Base-by-base conservation (phyloP, 2,797 vertebrate species). In the Avahi laniger region DNA sequence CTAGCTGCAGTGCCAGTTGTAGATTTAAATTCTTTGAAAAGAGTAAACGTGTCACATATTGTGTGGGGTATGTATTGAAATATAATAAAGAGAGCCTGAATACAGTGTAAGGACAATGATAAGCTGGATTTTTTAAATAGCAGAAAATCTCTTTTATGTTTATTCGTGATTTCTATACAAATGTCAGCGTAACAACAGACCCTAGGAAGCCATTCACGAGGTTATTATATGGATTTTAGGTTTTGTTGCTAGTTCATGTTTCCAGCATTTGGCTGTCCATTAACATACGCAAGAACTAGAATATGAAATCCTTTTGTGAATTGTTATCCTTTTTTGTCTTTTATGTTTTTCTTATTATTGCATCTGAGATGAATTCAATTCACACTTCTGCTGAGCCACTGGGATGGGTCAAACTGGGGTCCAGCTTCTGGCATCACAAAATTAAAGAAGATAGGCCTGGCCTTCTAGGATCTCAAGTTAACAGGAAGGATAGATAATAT, bases 281-380 rank as follows among this genome's bases (percentile, higher is more conserved):
- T 84, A 73, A 13, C 43, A 85, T 80, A 82, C 17, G 9, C 12
- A 93, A 90, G 4, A 78, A 79, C 73, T 79, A 93, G 30, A 85
- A 59, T 86, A 73, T 65, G 10, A 4, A 24, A 75, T 65, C 17
- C 0, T 78, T 86, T 70, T 20, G 5, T 93, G 33, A 95, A 72
- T n/a, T 92, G 35, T 89, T 78, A 54, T 86, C 11, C 15, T 26
- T 48, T 91, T 85, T 61, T 69, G 13, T 78, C 48, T 50, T 15
- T 61, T 13, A n/a, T 73, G 22, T 48, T 30, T 30, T 38, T 11
- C 13, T 80, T 57, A 13, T 92, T 91, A 46, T 17, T 79, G 1
- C 24, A 81, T 81, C 57, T 61, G 30, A 96, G 22, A 82, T 92
- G 20, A 96, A 97, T 93, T 95, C 67, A 96, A 52, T 92, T 97